Base-by-base conservation (phyloP, 1,140 invertebrate species). In the Galendromus occidentalis region DNA sequence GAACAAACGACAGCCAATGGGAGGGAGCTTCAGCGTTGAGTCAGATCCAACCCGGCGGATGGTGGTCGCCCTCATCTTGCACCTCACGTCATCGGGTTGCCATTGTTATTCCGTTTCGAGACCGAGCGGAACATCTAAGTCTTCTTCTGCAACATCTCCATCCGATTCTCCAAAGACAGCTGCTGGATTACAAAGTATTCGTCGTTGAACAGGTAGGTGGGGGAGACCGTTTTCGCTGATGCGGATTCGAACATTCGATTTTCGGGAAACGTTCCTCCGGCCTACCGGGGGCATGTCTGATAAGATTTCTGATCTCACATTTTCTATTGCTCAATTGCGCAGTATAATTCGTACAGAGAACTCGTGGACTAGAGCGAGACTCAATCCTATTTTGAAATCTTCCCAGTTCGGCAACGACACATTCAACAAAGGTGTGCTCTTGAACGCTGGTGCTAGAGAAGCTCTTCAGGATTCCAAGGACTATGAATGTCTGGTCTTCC, bases 401-500 rank as follows among this genome's bases (percentile, higher is more conserved):
- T 39, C 33, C 29, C 64, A 81, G 79, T 72, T 68, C 55, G 80
- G 76, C 22, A 75, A 73, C 65, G 76, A 76, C 64, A 84, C 86
- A 14, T 97, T 96, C 72, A 98, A 97, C 79, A 82, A 91, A 71
- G 93, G 87, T 0, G 89, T 91, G 74, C 79, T 98, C 7, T 85
- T 97, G 71, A 97, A 98, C 74, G 84, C 92, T 68, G 94, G 91
- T 1, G 91, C 88, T 68, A 74, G 80, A 4, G 84, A 89, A 71
- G 87, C 88, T 0, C 74, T 79, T 30, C 77, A 79, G 69, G 73
- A 76, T 66, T 75, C 79, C 51, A 59, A 59, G 51, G 81, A 83
- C 55, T 90, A 84, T 75, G 83, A 88, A 28, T 98, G 94, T 73
- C 83, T 94, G 55, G 84, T 97, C 64, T 86, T 98, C 71, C 92